These are phyloP conservation scores for Triplophysa bombifrons DNA, from an alignment of 2,797 vertebrate genomes.

Conservation along the genomic window DNA sequence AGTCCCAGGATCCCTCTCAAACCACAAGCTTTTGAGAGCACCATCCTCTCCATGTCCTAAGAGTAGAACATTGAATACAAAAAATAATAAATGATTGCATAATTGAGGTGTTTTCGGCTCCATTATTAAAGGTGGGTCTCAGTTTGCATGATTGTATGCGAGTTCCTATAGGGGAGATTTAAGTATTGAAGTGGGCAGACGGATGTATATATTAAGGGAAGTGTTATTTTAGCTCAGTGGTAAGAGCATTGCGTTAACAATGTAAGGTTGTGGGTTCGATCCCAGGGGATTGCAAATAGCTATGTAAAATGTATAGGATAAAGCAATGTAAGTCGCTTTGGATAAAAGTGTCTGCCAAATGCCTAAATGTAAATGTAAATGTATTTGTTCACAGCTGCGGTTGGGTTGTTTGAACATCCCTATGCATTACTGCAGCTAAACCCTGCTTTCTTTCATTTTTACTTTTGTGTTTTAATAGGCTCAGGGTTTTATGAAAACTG, in stretches of 20 bases:
- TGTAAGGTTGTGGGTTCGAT: too few relatives aligned
- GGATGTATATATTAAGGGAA: neutral
- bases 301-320: too few relatives aligned
- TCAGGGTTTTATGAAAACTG: neutral
- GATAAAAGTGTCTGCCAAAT: too few relatives aligned
- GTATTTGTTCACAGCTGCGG: constrained; percentile 24
- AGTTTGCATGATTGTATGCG: constrained; percentile 22
- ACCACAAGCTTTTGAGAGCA: constrained; percentile 21
- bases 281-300: too few relatives aligned
- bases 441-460: neutral
- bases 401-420: neutral
- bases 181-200: constrained; percentile 1
- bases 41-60: constrained; percentile 56
- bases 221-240: too few relatives aligned
- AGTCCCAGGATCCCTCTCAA: constrained; percentile 49
- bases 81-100: neutral
- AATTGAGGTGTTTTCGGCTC: neutral
- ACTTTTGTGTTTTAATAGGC: too few relatives aligned
- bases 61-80: constrained; percentile 52
- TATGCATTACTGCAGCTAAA: neutral
- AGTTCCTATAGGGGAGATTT: neutral
- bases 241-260: too few relatives aligned
- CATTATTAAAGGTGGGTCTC: neutral
- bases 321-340: too few relatives aligned
- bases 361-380: too few relatives aligned